phyloP scores from a whole-genome alignment of 2,797 vertebrate species.

The Phyllotis vaccarum region DNA sequence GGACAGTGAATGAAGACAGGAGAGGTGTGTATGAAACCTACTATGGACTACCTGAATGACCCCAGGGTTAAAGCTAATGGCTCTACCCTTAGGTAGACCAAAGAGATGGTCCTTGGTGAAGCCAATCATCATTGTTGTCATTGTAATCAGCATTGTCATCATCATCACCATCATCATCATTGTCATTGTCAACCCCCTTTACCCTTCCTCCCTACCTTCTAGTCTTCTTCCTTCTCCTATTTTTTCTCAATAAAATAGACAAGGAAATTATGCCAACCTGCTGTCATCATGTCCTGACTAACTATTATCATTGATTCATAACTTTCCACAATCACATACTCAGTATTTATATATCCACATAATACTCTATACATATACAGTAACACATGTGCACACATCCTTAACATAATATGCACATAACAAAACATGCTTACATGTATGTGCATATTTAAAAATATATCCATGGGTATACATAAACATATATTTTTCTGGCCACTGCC shows the following conservation, averaged over 20 bases:
- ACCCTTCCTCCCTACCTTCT: no score
- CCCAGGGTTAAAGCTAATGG: neutral
- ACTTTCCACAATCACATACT: constrained; percentile 7
- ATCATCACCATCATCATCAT: neutral
- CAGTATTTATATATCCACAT: neutral
- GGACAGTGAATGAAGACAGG: neutral
- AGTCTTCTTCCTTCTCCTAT: neutral
- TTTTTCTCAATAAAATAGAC: constrained; percentile 21
- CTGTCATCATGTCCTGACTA: neutral
- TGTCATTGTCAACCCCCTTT: neutral
- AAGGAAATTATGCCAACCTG: constrained; percentile 21
- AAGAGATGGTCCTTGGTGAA: neutral
- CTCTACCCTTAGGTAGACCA: neutral
- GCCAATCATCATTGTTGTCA: neutral
- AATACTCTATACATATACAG: neutral
- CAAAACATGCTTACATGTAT: neutral
- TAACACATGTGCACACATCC: neutral
- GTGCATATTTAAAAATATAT: neutral
- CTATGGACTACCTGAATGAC: neutral
- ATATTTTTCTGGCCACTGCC: neutral
- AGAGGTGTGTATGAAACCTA: neutral
- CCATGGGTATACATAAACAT: neutral
- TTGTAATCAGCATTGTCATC: neutral
- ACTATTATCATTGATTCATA: neutral
- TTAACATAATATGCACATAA: neutral